These are phyloP conservation scores for Exocentrus adspersus DNA, from an alignment of 2,888 invertebrate genomes.

Conservation along the genomic window DNA sequence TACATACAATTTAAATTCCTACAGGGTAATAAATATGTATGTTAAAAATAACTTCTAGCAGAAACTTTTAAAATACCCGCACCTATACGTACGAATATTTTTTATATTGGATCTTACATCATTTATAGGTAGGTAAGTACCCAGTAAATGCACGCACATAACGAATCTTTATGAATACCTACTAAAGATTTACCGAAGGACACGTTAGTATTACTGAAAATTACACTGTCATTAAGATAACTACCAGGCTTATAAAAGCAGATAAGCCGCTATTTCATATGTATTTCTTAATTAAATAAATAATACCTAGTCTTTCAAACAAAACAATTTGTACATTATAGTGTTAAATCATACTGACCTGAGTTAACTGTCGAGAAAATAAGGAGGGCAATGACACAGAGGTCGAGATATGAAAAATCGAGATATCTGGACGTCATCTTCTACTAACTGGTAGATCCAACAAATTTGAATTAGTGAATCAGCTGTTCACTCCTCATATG, in stretches of 20 bases:
- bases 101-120: neutral
- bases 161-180: slow-evolving; percentile 1
- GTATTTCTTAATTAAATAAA: no score
- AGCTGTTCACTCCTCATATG: slow-evolving; percentile 21
- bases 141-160: neutral
- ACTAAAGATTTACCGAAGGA: slow-evolving; percentile 19
- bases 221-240: slow-evolving; percentile 6
- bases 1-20: no score
- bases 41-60: neutral
- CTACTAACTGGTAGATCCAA: slow-evolving; percentile 19
- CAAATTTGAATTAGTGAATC: slow-evolving; percentile 11
- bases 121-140: no score
- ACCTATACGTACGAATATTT: no score
- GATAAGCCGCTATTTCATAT: neutral
- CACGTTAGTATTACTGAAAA: slow-evolving; percentile 14
- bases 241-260: neutral
- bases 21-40: neutral
- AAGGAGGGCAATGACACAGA: slow-evolving; percentile 28
- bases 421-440: slow-evolving; percentile 22
- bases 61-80: neutral
- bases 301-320: no score
- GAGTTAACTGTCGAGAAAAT: slow-evolving; percentile 28
- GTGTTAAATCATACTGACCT: slow-evolving; percentile 27
- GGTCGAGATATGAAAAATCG: slow-evolving; percentile 21
- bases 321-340: no score